Base-by-base conservation (phyloP, 2,888 invertebrate genomes). In the Amiota communis region DNA sequence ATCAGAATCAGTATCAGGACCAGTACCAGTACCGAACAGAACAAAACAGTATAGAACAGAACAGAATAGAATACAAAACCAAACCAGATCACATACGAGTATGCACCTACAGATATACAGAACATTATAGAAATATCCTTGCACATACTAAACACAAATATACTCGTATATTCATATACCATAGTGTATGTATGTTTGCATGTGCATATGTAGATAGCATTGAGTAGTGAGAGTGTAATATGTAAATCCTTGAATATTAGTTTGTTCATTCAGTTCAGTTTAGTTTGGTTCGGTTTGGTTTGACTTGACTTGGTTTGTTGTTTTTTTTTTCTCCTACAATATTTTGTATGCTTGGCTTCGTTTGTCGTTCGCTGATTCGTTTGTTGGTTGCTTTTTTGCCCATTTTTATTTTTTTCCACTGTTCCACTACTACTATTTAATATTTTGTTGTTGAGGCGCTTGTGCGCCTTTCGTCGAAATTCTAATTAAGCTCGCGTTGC, bases 401-500 rank as follows among this genome's bases (percentile, higher is more conserved):
- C 23, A 23, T 23, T 23, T 23, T 3, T 23, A 23, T 23, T 23
- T 23, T 6, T 36, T 36, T 36, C n/a, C n/a, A n/a, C n/a, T n/a
- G n/a, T 36, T 36, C 36, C 36, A 36, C 36, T 36, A 36, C 36
- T 36, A 36, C 36, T 36, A 36, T 36, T 36, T 36, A 4, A 36
- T 36, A 36, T 36, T 6, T 36, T 36, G 36, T 36, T 36, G 36
- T 36, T 36, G 36, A 36, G 36, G 36, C 36, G 36, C 36, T 36
- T 36, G 36, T 59, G 59, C 20, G 20, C 23, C 17, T 59, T 59
- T 59, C 17, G 20, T 9, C 48, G 65, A 76, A 61, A 70, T 84
- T 84, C 85, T 84, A 83, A 84, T 85, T 84, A 83, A 81, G 82
- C 83, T 72, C 74, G 71, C 71, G 72, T 47, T 72, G 72, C 72